Conservation (phyloP, 2,797 vertebrate species). For the Ctenopoma kingsleyae region DNA sequence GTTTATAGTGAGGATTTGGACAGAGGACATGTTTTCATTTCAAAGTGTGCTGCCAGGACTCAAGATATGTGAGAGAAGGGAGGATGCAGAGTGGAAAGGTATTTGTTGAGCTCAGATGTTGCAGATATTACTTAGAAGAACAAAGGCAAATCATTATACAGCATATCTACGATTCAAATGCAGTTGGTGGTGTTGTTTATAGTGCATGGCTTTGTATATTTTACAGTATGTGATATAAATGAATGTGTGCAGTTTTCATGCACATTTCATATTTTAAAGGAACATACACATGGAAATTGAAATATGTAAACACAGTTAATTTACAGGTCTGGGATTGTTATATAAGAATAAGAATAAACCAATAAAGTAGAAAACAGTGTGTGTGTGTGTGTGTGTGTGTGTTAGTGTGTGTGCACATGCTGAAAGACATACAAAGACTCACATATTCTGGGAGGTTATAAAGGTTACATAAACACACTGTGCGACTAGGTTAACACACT, state of each 20-base stretch:
- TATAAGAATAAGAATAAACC: constrained; percentile 20
- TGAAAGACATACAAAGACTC: constrained; percentile 46
- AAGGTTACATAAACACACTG: constrained; percentile 70
- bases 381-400: constrained; percentile 9
- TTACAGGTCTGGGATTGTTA: constrained; percentile 12
- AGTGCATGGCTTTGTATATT: no score
- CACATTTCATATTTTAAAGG: background rate
- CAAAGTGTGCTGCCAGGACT: constrained; percentile 43
- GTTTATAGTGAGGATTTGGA: constrained; percentile 70
- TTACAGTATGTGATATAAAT: no score
- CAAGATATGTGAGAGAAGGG: constrained; percentile 37
- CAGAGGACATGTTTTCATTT: constrained; percentile 66
- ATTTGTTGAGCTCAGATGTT: constrained; percentile 31
- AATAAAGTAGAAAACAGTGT: constrained; percentile 16
- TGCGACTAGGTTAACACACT: constrained; percentile 65
- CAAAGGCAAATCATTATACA: background rate
- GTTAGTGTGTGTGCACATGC: constrained; percentile 24
- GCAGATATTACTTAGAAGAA: constrained; percentile 20
- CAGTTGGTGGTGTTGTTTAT: no score
- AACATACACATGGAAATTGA: constrained; percentile 23
- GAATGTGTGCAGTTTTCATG: background rate
- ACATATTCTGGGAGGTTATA: constrained; percentile 56
- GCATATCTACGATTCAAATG: background rate
- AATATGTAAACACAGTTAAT: background rate
- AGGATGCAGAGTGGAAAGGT: constrained; percentile 21